Evolutionary conservation across 2,888 invertebrate species (phyloP).

Genomic region (Hymenopus coronatus): DNA sequence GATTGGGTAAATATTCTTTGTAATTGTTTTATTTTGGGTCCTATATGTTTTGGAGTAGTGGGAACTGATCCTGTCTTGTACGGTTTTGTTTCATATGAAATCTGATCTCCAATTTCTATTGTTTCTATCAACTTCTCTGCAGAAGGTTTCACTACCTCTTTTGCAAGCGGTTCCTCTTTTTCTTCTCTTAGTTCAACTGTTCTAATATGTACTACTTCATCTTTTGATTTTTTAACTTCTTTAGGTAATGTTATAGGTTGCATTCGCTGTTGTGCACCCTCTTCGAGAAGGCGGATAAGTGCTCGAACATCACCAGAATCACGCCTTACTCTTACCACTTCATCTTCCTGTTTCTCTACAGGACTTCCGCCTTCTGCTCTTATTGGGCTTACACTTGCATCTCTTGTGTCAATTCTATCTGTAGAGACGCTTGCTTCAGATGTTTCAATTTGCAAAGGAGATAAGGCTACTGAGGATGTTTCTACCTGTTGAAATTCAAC

Average conservation of each 20-base stretch:
- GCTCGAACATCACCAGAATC: constrained; percentile 57
- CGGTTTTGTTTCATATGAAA: constrained; percentile 23
- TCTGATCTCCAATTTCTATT: constrained; percentile 22
- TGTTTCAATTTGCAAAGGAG: constrained; percentile 48
- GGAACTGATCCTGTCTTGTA: constrained; percentile 27
- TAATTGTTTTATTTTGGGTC: constrained; percentile 50
- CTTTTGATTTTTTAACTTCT: constrained; percentile 41
- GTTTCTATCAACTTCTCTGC: constrained; percentile 16
- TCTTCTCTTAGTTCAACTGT: neutral
- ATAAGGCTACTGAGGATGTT: constrained; percentile 45
- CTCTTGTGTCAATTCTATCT: constrained; percentile 53
- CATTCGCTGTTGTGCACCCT: constrained; percentile 45
- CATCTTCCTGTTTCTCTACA: constrained; percentile 40
- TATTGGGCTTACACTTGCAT: constrained; percentile 54
- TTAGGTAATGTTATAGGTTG: neutral
- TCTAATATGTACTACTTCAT: neutral
- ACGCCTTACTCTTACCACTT: constrained; percentile 39
- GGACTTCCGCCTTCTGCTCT: constrained; percentile 45
- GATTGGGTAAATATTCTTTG: constrained; percentile 50
- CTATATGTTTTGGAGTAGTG: constrained; percentile 44
- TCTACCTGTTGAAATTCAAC: constrained; percentile 50
- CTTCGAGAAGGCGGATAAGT: constrained; percentile 55
- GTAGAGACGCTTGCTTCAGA: constrained; percentile 54
- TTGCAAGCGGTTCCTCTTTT: constrained; percentile 21
- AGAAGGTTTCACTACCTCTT: neutral